Evolutionary conservation across 2,113 vertebrate species (phyloP), one percentile per base, ranked within the genome.

Genomic region (Oncorhynchus gorbuscha): DNA sequence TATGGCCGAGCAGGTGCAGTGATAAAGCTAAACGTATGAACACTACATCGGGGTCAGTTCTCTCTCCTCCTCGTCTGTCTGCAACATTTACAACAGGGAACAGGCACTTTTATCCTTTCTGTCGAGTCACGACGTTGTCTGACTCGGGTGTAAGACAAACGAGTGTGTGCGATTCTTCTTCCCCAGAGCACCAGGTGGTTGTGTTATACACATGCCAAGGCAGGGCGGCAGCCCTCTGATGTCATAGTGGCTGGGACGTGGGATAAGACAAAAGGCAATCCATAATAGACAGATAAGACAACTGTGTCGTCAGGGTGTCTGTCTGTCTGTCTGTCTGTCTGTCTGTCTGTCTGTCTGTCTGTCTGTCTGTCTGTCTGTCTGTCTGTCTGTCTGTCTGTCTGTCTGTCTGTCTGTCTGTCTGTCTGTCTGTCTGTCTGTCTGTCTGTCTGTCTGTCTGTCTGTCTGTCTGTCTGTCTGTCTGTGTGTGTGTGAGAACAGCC

Each of bases 1-100:
- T 94, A 94, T 83, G 76, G 85, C 73, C 79, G 85, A 90, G 89
- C 94, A 95, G 94, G 93, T 94, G 94, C 90, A 91, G 91, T 72
- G 85, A 83, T 87, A 92, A 75, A 91, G 77, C 80, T 78, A 84
- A 87, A 93, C 90, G 88, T 91, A 87, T 81, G 89, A 90, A 89
- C 32, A 71, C 79, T 84, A 86, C 86, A 87, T 80, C 73, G 81
- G 80, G 79, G 85, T 85, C 82, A 84, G 83, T 77, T 82, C 83
- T 55, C 14, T 77, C 35, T 74, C 49, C 49, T 62, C 59, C 59
- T 22, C 59, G 80, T 84, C 74, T 74, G 80, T 84, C 74, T 74
- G 67, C 78, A 89, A 86, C 78, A 77, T 67, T 69, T 51, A 51
- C 74, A 51, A 22, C 67, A 76, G 66, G 32, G 4, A 5, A 68